A percentile compares a stretch with the other conserved stretches of the same genome.
These are phyloP conservation scores for Uloborus diversus DNA, from an alignment of 1,140 invertebrate genomes.

Conservation along the genomic window DNA sequence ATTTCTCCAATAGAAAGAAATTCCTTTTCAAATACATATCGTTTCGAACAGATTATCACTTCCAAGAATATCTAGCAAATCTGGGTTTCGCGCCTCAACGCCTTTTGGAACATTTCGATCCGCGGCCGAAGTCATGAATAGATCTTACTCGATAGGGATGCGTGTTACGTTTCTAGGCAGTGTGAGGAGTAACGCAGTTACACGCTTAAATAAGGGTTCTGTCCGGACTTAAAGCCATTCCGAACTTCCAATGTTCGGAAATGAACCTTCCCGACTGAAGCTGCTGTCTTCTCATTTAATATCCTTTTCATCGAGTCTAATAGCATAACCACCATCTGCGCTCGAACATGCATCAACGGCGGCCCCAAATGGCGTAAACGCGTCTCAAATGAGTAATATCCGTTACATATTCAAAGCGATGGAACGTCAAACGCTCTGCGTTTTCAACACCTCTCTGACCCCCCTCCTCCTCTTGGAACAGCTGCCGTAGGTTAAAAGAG, in stretches of 20 bases:
- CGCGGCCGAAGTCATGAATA: too few relatives aligned
- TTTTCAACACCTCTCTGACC: slow-evolving; percentile 53
- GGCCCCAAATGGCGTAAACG: not conserved
- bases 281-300: slow-evolving; percentile 16
- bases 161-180: slow-evolving; percentile 34
- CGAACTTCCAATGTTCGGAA: too few relatives aligned
- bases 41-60: too few relatives aligned
- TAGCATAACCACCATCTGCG: slow-evolving; percentile 6
- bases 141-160: too few relatives aligned
- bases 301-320: slow-evolving; percentile 10
- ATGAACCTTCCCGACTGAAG: too few relatives aligned
- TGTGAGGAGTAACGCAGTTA: slow-evolving; percentile 17
- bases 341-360: not conserved
- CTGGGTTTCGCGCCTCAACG: too few relatives aligned
- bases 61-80: too few relatives aligned
- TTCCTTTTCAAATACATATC: too few relatives aligned
- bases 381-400: slow-evolving; percentile 49
- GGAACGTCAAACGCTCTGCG: slow-evolving; percentile 39
- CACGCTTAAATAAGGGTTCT: too few relatives aligned
- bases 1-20: too few relatives aligned
- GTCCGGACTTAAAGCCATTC: too few relatives aligned
- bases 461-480: not conserved
- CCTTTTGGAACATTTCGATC: too few relatives aligned
- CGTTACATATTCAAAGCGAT: slow-evolving; percentile 55
- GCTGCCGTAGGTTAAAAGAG: slow-evolving; percentile 11